These are phyloP conservation scores for Aleiodes testaceus DNA, from an alignment of 2,888 invertebrate species.

Conservation along the genomic window DNA sequence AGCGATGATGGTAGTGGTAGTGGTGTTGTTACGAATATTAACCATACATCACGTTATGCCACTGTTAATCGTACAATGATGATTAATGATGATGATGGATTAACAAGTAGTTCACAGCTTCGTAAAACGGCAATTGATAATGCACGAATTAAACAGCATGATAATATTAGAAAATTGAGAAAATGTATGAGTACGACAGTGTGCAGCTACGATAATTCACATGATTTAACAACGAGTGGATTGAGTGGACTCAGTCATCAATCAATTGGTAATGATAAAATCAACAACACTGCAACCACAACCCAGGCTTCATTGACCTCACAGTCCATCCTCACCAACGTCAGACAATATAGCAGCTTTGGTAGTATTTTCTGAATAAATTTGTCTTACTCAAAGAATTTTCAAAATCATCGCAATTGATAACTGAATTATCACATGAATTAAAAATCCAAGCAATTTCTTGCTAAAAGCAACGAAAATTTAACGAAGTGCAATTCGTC, in stretches of 20 bases:
- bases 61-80: conserved; percentile 28
- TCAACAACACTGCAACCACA: conserved; percentile 75
- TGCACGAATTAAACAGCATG: conserved; percentile 81
- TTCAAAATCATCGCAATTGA: conserved; percentile 34
- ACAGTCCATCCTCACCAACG: conserved; percentile 75
- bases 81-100: conserved; percentile 49
- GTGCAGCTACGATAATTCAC: conserved; percentile 82
- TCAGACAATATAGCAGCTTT: conserved; percentile 96
- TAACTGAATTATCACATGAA: background rate
- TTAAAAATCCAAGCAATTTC: conserved; percentile 28
- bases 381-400: conserved; percentile 46
- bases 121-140: conserved; percentile 73
- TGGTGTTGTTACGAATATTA: conserved; percentile 47
- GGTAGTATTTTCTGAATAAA: conserved; percentile 86
- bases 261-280: conserved; percentile 63
- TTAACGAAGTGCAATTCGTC: conserved; percentile 10
- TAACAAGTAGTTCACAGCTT: conserved; percentile 51
- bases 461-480: conserved; percentile 5
- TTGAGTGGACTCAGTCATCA: conserved; percentile 55
- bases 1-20: conserved; percentile 59
- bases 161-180: conserved; percentile 96
- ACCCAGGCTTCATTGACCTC: conserved; percentile 68
- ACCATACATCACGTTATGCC: conserved; percentile 1
- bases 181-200: conserved; percentile 90
- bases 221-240: conserved; percentile 74